Conservation (phyloP, 1,140 invertebrate genomes). For the Drosophila sp. region DNA sequence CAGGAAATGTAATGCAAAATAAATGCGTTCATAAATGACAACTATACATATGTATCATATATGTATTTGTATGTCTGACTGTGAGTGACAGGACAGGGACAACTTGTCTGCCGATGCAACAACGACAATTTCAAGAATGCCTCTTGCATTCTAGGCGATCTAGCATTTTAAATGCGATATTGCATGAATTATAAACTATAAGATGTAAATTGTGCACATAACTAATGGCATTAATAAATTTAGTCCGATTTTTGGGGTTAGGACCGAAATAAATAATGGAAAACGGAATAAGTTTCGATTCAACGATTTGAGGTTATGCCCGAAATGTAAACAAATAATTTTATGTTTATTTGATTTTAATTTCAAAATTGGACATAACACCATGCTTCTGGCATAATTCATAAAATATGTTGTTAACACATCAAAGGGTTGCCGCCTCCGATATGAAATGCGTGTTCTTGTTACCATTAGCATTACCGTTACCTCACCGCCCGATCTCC, state of each 20-base stretch:
- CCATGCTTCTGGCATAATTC: slow-evolving; percentile 16
- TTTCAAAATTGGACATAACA: slow-evolving; percentile 12
- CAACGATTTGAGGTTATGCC: slow-evolving; percentile 20
- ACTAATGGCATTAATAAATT: slow-evolving; percentile 5
- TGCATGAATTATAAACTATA: slow-evolving; percentile 16
- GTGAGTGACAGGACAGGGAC: slow-evolving; percentile 65
- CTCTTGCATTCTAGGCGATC: slow-evolving; percentile 14
- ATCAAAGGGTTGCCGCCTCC: slow-evolving; percentile 44
- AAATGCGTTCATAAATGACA: background rate
- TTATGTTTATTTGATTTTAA: slow-evolving; percentile 37
- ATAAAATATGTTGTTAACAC: slow-evolving; percentile 63
- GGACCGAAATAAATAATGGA: background rate
- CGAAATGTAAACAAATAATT: slow-evolving; percentile 50
- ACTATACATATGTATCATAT: background rate
- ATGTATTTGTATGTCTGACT: background rate
- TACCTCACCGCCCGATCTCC: background rate
- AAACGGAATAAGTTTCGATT: background rate
- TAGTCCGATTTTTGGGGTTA: slow-evolving; percentile 1
- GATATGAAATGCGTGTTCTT: background rate
- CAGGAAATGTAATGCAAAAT: slow-evolving; percentile 47
- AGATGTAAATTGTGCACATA: slow-evolving; percentile 18
- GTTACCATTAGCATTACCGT: slow-evolving; percentile 8
- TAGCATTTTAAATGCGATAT: background rate
- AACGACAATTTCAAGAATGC: slow-evolving; percentile 34
- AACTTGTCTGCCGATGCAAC: slow-evolving; percentile 61